These are phyloP conservation scores for Lochmaea capreae DNA, from an alignment of 2,888 invertebrate genomes.

Conservation along the genomic window DNA sequence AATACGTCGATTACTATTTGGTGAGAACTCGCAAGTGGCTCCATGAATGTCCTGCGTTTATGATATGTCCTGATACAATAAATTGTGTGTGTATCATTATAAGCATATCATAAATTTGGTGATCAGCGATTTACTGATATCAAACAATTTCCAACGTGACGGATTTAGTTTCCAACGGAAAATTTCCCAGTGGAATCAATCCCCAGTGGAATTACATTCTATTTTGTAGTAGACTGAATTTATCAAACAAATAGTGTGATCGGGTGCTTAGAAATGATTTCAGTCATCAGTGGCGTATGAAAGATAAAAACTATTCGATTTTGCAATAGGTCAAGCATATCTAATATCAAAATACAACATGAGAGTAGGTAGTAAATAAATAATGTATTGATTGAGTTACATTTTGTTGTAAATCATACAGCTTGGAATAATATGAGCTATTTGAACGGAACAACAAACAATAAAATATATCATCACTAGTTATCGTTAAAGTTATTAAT, in stretches of 20 bases:
- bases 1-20: slow-evolving; percentile 37
- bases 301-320: neutral
- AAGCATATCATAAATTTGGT: slow-evolving; percentile 59
- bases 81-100: slow-evolving; percentile 54
- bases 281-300: slow-evolving; percentile 1
- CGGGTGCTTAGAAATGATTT: slow-evolving; percentile 56
- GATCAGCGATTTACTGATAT: slow-evolving; percentile 59
- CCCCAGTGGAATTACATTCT: slow-evolving; percentile 61
- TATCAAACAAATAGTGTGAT: slow-evolving; percentile 56
- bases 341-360: too few species aligned
- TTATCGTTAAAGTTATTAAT: too few species aligned
- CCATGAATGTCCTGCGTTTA: slow-evolving; percentile 33
- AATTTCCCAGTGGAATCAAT: slow-evolving; percentile 61
- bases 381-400: too few species aligned
- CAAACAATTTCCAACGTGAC: slow-evolving; percentile 60
- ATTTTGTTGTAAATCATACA: too few species aligned
- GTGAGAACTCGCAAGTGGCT: slow-evolving; percentile 55
- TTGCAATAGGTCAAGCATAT: too few species aligned
- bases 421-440: too few species aligned
- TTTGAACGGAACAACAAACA: too few species aligned
- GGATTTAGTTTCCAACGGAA: slow-evolving; percentile 60
- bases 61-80: slow-evolving; percentile 47
- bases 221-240: slow-evolving; percentile 55
- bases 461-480: too few species aligned
- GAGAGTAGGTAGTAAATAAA: too few species aligned